phyloP scores from a whole-genome alignment of 1,140 invertebrate species.

The Drosophila subpulchrella region DNA sequence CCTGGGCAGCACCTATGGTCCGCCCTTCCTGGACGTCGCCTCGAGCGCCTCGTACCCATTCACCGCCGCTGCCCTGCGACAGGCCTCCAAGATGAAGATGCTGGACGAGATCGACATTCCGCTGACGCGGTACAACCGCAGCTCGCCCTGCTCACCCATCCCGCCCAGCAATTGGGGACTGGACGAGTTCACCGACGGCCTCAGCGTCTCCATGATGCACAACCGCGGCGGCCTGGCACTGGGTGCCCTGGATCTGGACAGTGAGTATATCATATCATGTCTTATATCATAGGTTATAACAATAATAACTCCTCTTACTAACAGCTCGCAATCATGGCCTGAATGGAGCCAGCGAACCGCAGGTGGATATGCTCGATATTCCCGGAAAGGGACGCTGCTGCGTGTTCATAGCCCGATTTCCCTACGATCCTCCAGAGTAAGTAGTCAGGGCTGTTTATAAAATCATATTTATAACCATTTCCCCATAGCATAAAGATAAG shows the following conservation, averaged over 20 bases:
- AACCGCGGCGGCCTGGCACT: slow-evolving; percentile 86
- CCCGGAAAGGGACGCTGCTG: slow-evolving; percentile 96
- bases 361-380: slow-evolving; percentile 96
- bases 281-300: not conserved
- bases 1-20: slow-evolving; percentile 71
- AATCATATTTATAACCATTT: slow-evolving; percentile 1
- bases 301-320: not conserved
- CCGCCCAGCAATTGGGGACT: slow-evolving; percentile 86
- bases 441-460: slow-evolving; percentile 28
- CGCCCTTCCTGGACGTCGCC: slow-evolving; percentile 75
- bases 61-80: slow-evolving; percentile 87
- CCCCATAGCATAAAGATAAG: not conserved
- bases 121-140: slow-evolving; percentile 86
- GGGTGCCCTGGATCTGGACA: slow-evolving; percentile 86
- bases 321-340: slow-evolving; percentile 72
- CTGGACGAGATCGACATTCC: slow-evolving; percentile 89
- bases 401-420: slow-evolving; percentile 97
- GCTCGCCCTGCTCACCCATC: slow-evolving; percentile 88
- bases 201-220: slow-evolving; percentile 86
- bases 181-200: slow-evolving; percentile 88
- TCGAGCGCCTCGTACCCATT: slow-evolving; percentile 86
- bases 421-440: slow-evolving; percentile 94
- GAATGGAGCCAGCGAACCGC: slow-evolving; percentile 84
- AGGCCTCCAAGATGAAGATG: slow-evolving; percentile 87
- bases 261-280: slow-evolving; percentile 73